Conservation (phyloP, 2,797 vertebrate genomes). For the Selene dorsalis region DNA sequence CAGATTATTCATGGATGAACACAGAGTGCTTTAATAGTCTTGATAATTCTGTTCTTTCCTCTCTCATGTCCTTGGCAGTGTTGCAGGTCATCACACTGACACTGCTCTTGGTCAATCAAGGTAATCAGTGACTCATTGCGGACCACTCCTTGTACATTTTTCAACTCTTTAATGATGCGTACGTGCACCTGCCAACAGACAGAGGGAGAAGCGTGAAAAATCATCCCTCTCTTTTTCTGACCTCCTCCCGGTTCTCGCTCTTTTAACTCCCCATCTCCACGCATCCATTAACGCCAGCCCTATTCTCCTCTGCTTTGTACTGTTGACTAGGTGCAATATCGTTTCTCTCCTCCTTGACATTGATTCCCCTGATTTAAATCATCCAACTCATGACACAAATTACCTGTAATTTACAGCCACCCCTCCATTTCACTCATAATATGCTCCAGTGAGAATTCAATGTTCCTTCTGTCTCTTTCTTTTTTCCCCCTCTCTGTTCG, state of each 20-base stretch:
- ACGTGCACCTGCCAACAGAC: conserved; percentile 58
- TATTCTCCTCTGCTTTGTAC: conserved; percentile 44
- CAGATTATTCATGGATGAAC: conserved; percentile 4
- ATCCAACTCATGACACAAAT: conserved; percentile 75
- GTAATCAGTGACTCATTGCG: conserved; percentile 70
- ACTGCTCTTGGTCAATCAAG: conserved; percentile 57
- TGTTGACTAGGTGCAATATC: conserved; percentile 63
- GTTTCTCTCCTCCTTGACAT: conserved; percentile 70
- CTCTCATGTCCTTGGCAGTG: conserved; percentile 41
- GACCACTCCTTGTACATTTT: conserved; percentile 51
- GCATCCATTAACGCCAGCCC: conserved; percentile 55
- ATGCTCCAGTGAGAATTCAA: conserved; percentile 77
- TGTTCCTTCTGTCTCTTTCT: conserved; percentile 59
- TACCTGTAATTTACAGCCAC: conserved; percentile 76
- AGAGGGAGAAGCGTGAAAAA: conserved; percentile 52
- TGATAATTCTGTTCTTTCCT: conserved; percentile 31
- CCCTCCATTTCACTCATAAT: conserved; percentile 74
- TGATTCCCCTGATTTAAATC: conserved; percentile 79
- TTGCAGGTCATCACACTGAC: conserved; percentile 55
- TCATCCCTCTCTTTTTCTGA: conserved; percentile 47
- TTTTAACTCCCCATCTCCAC: conserved; percentile 55
- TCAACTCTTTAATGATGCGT: conserved; percentile 77
- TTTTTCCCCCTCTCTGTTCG: conserved; percentile 33
- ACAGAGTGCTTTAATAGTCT: conserved; percentile 11
- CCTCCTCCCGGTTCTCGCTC: conserved; percentile 55